These are phyloP conservation scores for Hesperophylax magnus DNA, from an alignment of 1,140 invertebrate species.

Conservation along the genomic window DNA sequence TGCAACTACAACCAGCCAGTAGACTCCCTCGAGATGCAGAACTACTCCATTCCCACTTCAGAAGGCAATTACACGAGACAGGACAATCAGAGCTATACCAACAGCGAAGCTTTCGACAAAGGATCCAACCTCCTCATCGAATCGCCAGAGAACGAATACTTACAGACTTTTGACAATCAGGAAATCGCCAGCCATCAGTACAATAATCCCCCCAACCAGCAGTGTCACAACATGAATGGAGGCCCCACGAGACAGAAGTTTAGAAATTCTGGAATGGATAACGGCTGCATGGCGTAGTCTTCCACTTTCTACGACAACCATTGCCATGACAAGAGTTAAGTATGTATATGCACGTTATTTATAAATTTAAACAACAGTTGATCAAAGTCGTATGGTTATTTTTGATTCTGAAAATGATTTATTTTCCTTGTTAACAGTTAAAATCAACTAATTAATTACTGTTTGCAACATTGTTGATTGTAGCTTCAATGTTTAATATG, in stretches of 20 bases:
- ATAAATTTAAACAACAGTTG: constrained; percentile 26
- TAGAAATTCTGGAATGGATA: constrained; percentile 65
- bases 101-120: constrained; percentile 64
- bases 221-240: constrained; percentile 62
- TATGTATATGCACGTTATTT: constrained; percentile 9
- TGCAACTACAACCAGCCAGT: constrained; percentile 56
- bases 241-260: constrained; percentile 64
- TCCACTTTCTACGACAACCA: background rate
- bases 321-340: constrained; percentile 37
- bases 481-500: background rate
- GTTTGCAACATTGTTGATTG: background rate
- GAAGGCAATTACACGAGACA: constrained; percentile 67
- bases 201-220: constrained; percentile 60
- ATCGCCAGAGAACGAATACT: constrained; percentile 44
- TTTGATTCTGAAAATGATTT: constrained; percentile 32
- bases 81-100: constrained; percentile 61
- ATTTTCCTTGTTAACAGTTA: constrained; percentile 21
- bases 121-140: constrained; percentile 64
- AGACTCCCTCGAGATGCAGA: constrained; percentile 50
- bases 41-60: constrained; percentile 55
- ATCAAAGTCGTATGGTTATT: constrained; percentile 20
- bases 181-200: constrained; percentile 59
- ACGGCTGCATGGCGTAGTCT: constrained; percentile 67
- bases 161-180: constrained; percentile 57
- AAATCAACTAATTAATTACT: background rate